Evolutionary conservation across 2,888 invertebrate species (phyloP), one percentile per base, ranked within the genome.

Genomic region (Pseudanteris insignis): DNA sequence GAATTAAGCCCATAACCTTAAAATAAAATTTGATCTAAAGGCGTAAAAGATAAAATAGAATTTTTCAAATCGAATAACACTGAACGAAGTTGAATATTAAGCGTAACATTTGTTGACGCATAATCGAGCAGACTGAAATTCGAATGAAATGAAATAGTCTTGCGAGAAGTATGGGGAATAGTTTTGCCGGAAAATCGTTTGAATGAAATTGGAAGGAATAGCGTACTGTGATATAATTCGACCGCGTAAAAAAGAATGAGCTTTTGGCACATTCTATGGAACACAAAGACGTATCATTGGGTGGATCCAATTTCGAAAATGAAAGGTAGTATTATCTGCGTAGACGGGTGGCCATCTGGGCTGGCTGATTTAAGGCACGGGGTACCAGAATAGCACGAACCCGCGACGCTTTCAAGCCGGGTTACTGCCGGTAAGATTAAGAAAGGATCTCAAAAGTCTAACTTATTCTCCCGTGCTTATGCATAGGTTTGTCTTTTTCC

Each of bases 281-380:
- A 18, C 40, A 65, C 62, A 65, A 65, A 65, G 64, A 44, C 40
- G 50, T 43, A 50, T 59, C 64, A 54, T 61, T 55, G 62, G 54
- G 18, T 13, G 13, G 47, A 59, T 57, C 63, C 60, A 60, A 63
- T 65, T 65, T 15, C 54, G 33, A 24, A 60, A 65, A 65, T 65
- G 63, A 65, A 65, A 60, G 60, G 57, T 46, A 32, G 55, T 41
- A 63, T 60, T 65, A 60, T 63, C 34, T 54, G 44, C 54, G 37
- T 29, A 38, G 51, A 57, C 28, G 50, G 41, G 36, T 34, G 54
- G 15, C 54, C 47, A 44, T 62, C 48, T 30, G 44, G 8, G 41
- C 38, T 38, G 47, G 33, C 44, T 54, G 58, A 63, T 63, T 63
- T 54, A 58, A 54, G 50, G 25, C 48, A 33, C 32, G 13, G 46